These are phyloP conservation scores for Wiebesia pumilae DNA, from an alignment of 1,140 invertebrate species.

Conservation along the genomic window DNA sequence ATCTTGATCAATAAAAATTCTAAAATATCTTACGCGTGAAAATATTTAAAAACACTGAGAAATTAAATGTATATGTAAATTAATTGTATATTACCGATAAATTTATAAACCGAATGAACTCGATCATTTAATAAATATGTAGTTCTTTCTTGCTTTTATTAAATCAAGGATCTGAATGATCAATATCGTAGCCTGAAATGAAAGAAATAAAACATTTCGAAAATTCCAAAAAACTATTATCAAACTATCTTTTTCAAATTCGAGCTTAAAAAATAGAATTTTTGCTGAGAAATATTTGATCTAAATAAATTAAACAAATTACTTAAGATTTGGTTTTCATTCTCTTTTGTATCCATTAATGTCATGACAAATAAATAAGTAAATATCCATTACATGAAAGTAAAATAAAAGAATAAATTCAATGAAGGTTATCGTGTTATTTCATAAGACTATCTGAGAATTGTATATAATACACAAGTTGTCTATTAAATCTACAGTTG, in stretches of 20 bases:
- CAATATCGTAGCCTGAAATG: background rate
- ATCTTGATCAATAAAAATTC: too few relatives aligned
- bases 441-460: slow-evolving; percentile 2
- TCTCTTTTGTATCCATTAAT: background rate
- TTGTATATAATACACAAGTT: background rate
- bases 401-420: background rate
- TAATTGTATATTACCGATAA: too few relatives aligned
- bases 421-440: background rate
- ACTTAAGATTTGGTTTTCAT: background rate
- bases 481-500: background rate
- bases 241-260: too few relatives aligned
- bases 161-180: background rate
- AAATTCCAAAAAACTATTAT: background rate
- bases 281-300: too few relatives aligned
- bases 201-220: background rate
- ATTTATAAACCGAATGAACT: background rate
- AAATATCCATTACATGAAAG: background rate
- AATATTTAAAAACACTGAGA: too few relatives aligned
- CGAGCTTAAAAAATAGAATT: too few relatives aligned
- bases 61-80: too few relatives aligned
- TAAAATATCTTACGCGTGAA: too few relatives aligned
- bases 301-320: background rate
- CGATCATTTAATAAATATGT: background rate
- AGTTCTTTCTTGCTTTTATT: background rate
- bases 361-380: background rate